These are phyloP conservation scores for Artibeus jamaicensis DNA, from an alignment of 2,797 vertebrate species.

Conservation along the genomic window DNA sequence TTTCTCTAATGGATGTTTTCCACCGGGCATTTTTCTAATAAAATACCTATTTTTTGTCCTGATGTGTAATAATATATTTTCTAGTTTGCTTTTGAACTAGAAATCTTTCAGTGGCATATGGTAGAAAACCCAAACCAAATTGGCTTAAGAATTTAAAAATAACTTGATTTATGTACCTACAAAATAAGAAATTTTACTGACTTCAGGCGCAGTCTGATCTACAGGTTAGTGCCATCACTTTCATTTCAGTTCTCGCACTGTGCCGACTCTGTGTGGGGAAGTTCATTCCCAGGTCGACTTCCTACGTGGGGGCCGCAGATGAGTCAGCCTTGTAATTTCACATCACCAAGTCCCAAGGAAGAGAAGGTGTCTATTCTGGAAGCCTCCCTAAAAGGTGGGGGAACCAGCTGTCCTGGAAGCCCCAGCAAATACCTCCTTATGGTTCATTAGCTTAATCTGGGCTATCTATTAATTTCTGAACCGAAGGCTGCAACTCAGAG, in stretches of 20 bases:
- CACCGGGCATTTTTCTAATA: not conserved
- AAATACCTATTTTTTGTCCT: not conserved
- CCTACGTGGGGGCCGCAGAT: not conserved
- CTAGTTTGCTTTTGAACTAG: not conserved
- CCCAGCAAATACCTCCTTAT: not conserved
- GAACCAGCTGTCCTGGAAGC: not conserved
- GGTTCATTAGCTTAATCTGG: not conserved
- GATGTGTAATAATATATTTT: not conserved
- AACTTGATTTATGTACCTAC: not conserved
- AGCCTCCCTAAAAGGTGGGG: not conserved
- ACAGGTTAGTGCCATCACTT: not conserved
- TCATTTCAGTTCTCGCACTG: not conserved
- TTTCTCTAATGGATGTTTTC: not conserved
- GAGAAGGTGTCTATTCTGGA: not conserved
- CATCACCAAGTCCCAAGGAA: not conserved
- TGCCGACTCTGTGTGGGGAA: not conserved
- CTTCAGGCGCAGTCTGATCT: not conserved
- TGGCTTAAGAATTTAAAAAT: not conserved
- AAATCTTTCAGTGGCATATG: not conserved
- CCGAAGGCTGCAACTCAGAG: not conserved
- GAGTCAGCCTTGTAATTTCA: not conserved
- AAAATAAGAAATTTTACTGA: not conserved
- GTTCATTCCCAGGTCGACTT: not conserved
- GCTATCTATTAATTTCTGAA: not conserved
- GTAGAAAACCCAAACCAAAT: not conserved